Evolutionary conservation across 2,113 vertebrate species (phyloP).

Genomic region (Galeopterus variegatus): DNA sequence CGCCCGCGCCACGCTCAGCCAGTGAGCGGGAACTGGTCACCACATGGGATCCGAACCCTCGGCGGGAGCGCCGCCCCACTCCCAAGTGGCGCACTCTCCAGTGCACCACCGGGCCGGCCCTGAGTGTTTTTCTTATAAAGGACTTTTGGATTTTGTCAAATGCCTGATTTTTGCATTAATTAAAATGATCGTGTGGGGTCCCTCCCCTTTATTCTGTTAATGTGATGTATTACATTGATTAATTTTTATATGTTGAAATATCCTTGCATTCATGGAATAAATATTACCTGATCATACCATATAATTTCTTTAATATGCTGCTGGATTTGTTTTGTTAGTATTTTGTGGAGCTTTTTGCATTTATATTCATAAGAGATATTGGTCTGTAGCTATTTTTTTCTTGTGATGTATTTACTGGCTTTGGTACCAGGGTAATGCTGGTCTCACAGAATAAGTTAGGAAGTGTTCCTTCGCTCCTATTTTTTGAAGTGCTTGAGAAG

Average conservation of each 20-base stretch:
- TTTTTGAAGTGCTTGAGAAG: not conserved
- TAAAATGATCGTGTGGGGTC: not conserved
- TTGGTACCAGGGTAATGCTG: not conserved
- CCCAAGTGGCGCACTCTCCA: too few relatives aligned
- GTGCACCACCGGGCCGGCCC: too few relatives aligned
- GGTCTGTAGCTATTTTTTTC: not conserved
- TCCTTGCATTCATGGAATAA: not conserved
- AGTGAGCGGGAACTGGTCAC: too few relatives aligned
- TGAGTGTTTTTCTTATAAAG: not conserved
- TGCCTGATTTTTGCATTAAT: not conserved
- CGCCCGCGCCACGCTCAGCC: too few relatives aligned
- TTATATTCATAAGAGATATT: not conserved
- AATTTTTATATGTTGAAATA: not conserved
- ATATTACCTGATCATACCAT: not conserved
- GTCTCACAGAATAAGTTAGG: not conserved
- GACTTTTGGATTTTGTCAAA: not conserved
- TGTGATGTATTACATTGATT: not conserved
- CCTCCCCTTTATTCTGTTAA: not conserved
- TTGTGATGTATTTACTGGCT: not conserved
- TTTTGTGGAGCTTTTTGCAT: not conserved
- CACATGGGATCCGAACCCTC: too few relatives aligned
- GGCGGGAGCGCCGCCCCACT: too few relatives aligned
- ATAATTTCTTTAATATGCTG: not conserved
- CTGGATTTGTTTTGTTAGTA: not conserved
- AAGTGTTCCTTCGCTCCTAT: not conserved